Percentiles rank a stretch among this genome's conserved stretches.
Conservation (phyloP, 2,113 vertebrate genomes). For the Nymphicus hollandicus region DNA sequence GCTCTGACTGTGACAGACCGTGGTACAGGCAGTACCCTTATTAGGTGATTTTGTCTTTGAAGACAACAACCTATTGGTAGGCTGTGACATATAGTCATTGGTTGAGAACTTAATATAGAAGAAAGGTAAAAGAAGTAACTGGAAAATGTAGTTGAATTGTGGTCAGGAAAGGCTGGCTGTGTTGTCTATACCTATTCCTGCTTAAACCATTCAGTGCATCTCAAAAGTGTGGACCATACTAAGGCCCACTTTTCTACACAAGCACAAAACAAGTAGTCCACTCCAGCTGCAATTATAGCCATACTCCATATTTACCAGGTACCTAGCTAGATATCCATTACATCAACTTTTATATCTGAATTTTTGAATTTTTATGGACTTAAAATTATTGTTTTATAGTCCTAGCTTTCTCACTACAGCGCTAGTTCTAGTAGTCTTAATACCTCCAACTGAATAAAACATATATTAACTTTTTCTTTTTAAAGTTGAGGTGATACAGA, state of each 20-base stretch:
- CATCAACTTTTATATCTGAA: background rate
- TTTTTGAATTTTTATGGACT: background rate
- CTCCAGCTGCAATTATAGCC: background rate
- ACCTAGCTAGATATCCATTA: background rate
- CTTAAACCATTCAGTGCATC: background rate
- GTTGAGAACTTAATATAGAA: background rate
- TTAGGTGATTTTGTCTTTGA: background rate
- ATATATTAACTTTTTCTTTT: background rate
- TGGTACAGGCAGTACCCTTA: background rate
- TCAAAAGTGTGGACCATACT: background rate
- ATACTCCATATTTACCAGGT: background rate
- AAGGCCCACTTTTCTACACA: background rate
- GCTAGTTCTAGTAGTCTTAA: background rate
- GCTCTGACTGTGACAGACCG: background rate
- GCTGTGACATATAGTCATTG: background rate
- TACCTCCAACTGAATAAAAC: background rate
- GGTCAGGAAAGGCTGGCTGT: background rate
- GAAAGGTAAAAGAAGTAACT: background rate
- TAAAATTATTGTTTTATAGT: background rate
- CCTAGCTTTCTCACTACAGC: background rate
- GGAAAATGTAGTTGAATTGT: background rate
- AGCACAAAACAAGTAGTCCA: background rate
- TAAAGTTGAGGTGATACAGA: background rate
- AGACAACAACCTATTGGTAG: background rate
- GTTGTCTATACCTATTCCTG: background rate